These are phyloP conservation scores for Anaspis maculata DNA, from an alignment of 2,888 invertebrate species.

Conservation along the genomic window DNA sequence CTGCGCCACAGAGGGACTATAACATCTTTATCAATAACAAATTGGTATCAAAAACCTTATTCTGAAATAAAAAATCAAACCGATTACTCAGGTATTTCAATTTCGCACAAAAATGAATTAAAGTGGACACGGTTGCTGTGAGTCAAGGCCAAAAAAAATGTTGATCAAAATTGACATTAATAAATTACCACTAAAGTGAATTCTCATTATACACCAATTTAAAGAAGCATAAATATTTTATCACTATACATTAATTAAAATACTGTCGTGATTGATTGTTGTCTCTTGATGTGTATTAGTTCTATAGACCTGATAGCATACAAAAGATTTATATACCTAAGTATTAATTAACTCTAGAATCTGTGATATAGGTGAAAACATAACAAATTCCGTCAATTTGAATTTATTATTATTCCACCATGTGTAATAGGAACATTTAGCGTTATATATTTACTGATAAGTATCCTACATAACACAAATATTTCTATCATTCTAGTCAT, in stretches of 20 bases:
- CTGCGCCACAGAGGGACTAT: too few relatives aligned
- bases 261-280: conserved; percentile 23
- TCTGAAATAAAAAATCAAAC: too few relatives aligned
- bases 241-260: conserved; percentile 23
- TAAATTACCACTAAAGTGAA: conserved; percentile 21
- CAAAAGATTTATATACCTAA: conserved; percentile 25
- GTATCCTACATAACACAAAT: too few relatives aligned
- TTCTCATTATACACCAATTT: conserved; percentile 30
- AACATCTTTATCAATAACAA: too few relatives aligned
- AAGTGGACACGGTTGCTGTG: too few relatives aligned
- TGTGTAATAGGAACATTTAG: conserved; percentile 8
- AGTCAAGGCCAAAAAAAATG: conserved; percentile 10
- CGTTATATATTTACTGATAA: too few relatives aligned
- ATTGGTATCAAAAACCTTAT: too few relatives aligned
- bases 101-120: too few relatives aligned
- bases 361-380: conserved; percentile 32
- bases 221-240: conserved; percentile 24
- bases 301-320: conserved; percentile 17
- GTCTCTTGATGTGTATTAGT: conserved; percentile 18
- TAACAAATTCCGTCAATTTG: conserved; percentile 30
- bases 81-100: too few relatives aligned
- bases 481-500: too few relatives aligned
- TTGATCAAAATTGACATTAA: conserved; percentile 1
- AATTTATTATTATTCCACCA: conserved; percentile 19
- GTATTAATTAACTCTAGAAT: conserved; percentile 30